phyloP scores from a whole-genome alignment of 2,113 vertebrate genomes.

The Phrynocephalus versicolor region DNA sequence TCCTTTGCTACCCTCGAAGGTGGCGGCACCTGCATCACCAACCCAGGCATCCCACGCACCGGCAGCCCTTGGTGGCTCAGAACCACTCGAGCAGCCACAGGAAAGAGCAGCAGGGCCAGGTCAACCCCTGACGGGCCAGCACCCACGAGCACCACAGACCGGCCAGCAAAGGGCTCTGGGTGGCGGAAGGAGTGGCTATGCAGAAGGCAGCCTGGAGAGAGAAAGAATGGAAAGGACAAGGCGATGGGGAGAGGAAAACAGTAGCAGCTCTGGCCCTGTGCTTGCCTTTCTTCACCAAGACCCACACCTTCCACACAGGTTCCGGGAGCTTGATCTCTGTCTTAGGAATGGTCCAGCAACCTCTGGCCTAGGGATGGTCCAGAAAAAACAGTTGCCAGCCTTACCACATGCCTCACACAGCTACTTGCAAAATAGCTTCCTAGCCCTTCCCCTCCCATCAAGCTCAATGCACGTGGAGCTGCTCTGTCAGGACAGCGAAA shows the following conservation, averaged over 20 bases:
- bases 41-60: slow-evolving; percentile 63
- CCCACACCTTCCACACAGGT: neutral
- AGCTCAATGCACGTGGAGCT: neutral
- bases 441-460: neutral
- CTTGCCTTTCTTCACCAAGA: neutral
- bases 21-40: slow-evolving; percentile 61
- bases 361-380: neutral
- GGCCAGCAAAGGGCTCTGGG: slow-evolving; percentile 74
- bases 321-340: neutral
- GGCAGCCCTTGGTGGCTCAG: slow-evolving; percentile 71
- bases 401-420: too few relatives aligned
- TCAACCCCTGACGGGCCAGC: slow-evolving; percentile 80
- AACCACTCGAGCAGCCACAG: slow-evolving; percentile 68
- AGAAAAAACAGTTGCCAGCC: too few relatives aligned
- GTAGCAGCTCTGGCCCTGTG: neutral
- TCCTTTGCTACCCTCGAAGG: slow-evolving; percentile 61
- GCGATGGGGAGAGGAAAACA: neutral
- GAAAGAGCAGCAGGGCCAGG: slow-evolving; percentile 76
- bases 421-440: neutral
- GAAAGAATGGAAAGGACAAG: neutral
- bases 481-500: neutral
- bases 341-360: too few relatives aligned
- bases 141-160: slow-evolving; percentile 76
- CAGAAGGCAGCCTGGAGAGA: slow-evolving; percentile 68
- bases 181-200: slow-evolving; percentile 79